Evolutionary conservation across 2,888 invertebrate species (phyloP).

Genomic region (Acronicta psi): DNA sequence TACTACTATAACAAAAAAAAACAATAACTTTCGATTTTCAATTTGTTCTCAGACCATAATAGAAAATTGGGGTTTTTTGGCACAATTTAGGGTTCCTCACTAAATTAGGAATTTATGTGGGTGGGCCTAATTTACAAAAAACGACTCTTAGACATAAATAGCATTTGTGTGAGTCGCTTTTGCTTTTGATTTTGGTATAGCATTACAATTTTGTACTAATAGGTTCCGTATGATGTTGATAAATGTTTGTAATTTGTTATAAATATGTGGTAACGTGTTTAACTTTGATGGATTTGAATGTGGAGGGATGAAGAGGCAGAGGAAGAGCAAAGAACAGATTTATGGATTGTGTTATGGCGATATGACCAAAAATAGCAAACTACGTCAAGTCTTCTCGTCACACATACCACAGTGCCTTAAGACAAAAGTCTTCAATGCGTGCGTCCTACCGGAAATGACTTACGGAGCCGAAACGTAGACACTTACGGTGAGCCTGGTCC

Average conservation of each 20-base stretch:
- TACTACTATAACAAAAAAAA: no score
- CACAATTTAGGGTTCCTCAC: slow-evolving; percentile 17
- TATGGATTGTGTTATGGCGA: no score
- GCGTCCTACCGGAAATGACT: no score
- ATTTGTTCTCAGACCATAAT: slow-evolving; percentile 12
- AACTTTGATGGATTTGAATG: no score
- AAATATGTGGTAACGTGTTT: slow-evolving; percentile 14
- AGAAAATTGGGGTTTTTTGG: slow-evolving; percentile 5
- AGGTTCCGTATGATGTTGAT: slow-evolving; percentile 35
- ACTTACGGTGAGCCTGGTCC: no score
- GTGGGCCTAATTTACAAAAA: slow-evolving; percentile 30
- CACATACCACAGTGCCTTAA: no score
- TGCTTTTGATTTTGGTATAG: slow-evolving; percentile 41
- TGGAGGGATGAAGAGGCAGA: no score
- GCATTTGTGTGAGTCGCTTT: slow-evolving; percentile 59
- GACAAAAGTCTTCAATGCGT: no score
- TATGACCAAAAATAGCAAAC: no score
- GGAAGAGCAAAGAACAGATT: no score
- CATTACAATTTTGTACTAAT: slow-evolving; percentile 27
- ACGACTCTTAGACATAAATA: slow-evolving; percentile 23
- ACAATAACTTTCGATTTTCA: slow-evolving; percentile 23
- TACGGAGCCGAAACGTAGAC: no score
- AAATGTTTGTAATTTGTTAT: slow-evolving; percentile 30
- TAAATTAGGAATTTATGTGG: slow-evolving; percentile 33
- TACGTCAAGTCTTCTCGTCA: no score